Evolutionary conservation across 1,140 invertebrate species (phyloP).

Genomic region (Physella acuta): DNA sequence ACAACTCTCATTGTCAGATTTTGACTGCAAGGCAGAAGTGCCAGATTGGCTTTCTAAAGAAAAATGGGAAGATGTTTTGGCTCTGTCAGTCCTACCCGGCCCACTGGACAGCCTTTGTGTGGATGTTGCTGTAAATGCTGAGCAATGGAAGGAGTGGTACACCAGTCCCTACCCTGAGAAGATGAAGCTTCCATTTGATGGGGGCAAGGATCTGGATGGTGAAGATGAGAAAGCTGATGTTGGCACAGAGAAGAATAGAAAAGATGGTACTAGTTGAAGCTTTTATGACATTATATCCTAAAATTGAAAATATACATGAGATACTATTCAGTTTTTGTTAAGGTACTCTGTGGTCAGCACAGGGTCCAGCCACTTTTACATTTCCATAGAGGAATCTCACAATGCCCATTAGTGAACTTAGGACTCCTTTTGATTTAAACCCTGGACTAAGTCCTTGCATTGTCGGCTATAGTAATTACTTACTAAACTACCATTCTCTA

Average conservation of each 20-base stretch:
- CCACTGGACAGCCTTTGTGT: slow-evolving; percentile 57
- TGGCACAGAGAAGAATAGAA: slow-evolving; percentile 8
- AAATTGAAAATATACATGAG: too few species aligned
- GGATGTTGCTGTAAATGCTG: slow-evolving; percentile 47
- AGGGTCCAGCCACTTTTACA: too few species aligned
- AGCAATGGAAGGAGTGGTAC: slow-evolving; percentile 50
- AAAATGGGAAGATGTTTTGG: slow-evolving; percentile 59
- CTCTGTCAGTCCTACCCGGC: slow-evolving; percentile 57
- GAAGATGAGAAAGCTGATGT: background rate
- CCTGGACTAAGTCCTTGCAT: too few species aligned
- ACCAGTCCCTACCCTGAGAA: slow-evolving; percentile 48
- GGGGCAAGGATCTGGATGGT: slow-evolving; percentile 11
- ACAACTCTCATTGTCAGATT: slow-evolving; percentile 56
- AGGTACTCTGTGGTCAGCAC: too few species aligned
- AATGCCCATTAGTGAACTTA: too few species aligned
- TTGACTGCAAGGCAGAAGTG: slow-evolving; percentile 48
- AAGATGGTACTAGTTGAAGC: too few species aligned
- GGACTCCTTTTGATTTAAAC: too few species aligned
- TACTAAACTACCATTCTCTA: too few species aligned
- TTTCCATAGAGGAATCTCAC: too few species aligned
- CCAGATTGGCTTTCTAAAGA: slow-evolving; percentile 54
- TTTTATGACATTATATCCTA: too few species aligned
- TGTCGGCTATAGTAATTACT: too few species aligned
- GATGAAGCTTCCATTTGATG: slow-evolving; percentile 41
- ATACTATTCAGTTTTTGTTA: too few species aligned